Conservation (phyloP, 1,140 invertebrate species). For the Metaphire vulgaris region DNA sequence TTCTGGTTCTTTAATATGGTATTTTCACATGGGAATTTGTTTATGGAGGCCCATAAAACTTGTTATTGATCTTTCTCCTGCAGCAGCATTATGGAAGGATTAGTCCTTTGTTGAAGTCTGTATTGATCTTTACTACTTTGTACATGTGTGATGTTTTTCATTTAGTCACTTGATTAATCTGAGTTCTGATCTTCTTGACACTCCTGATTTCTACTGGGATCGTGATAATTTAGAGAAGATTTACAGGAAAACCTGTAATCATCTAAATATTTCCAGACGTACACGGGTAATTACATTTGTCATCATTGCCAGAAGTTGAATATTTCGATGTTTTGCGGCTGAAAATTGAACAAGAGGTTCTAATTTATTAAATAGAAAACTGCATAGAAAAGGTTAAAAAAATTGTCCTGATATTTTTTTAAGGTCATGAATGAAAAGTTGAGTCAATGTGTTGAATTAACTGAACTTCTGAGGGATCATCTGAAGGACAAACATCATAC, state of each 20-base stretch:
- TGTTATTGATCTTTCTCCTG: too few species aligned
- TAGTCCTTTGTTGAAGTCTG: too few species aligned
- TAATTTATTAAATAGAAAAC: conserved; percentile 1
- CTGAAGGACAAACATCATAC: conserved; percentile 83
- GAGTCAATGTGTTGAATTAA: conserved; percentile 81
- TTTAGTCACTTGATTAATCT: conserved; percentile 74
- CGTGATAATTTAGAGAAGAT: conserved; percentile 74
- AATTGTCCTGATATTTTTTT: not conserved
- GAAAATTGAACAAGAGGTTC: too few species aligned
- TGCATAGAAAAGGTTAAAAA: not conserved
- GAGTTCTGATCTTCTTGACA: conserved; percentile 85
- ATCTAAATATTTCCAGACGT: conserved; percentile 75
- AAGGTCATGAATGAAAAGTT: conserved; percentile 88
- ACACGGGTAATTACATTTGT: conserved; percentile 62
- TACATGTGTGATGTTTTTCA: conserved; percentile 17
- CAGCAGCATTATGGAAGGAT: too few species aligned
- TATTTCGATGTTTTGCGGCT: too few species aligned
- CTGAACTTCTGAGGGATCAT: conserved; percentile 77
- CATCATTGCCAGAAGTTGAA: too few species aligned
- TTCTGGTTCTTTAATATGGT: too few species aligned
- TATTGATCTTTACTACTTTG: too few species aligned
- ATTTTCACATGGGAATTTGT: too few species aligned
- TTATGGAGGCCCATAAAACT: too few species aligned
- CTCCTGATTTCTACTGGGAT: conserved; percentile 96
- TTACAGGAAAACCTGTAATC: conserved; percentile 70